These are phyloP conservation scores for Himalopsyche tibetana DNA, from an alignment of 2,888 invertebrate genomes.

Conservation along the genomic window DNA sequence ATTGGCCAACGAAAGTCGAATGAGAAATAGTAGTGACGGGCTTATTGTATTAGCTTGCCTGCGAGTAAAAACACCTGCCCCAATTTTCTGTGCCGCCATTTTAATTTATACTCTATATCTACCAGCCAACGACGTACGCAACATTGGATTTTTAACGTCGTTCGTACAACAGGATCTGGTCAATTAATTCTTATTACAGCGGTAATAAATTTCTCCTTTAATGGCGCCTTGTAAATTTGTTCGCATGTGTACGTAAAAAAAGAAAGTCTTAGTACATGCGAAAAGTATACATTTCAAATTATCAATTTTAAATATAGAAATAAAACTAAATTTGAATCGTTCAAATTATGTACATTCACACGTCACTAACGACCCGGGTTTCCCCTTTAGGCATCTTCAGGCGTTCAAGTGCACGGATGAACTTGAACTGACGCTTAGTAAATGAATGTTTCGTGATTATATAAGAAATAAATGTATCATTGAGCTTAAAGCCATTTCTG, in stretches of 20 bases:
- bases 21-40: not conserved
- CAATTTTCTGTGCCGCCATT: constrained; percentile 46
- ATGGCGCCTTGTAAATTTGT: constrained; percentile 45
- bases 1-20: constrained; percentile 27
- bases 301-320: too few relatives aligned
- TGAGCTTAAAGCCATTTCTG: too few relatives aligned
- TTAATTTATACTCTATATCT: constrained; percentile 53
- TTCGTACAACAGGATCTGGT: constrained; percentile 56
- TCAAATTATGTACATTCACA: too few relatives aligned
- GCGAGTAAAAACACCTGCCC: constrained; percentile 49
- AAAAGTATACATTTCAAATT: too few relatives aligned
- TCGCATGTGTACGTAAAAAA: constrained; percentile 48
- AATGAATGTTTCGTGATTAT: too few relatives aligned
- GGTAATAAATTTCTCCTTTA: constrained; percentile 57
- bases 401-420: too few relatives aligned
- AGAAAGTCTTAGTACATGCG: constrained; percentile 32
- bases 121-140: constrained; percentile 22
- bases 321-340: too few relatives aligned
- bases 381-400: too few relatives aligned
- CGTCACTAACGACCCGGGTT: too few relatives aligned
- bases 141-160: constrained; percentile 48
- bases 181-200: constrained; percentile 60
- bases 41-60: constrained; percentile 29
- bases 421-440: too few relatives aligned
- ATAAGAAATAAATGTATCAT: too few relatives aligned